Percentiles rank a stretch among this genome's conserved stretches.
These are phyloP conservation scores for Morone saxatilis DNA, from an alignment of 2,113 vertebrate genomes.

Conservation along the genomic window DNA sequence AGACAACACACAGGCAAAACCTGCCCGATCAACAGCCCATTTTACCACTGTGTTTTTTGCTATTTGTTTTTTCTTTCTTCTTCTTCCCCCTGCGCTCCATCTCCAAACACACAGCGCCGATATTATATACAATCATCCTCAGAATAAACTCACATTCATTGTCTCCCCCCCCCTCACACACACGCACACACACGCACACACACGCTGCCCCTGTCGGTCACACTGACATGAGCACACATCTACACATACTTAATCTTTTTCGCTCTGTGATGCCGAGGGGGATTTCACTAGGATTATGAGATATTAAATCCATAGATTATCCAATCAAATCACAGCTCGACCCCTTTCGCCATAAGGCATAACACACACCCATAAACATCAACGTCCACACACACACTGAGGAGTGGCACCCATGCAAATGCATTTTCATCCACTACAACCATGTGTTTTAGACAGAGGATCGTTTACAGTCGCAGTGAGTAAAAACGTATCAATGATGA, in stretches of 20 bases:
- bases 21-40: slow-evolving; percentile 60
- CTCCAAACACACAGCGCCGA: slow-evolving; percentile 55
- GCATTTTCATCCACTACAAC: slow-evolving; percentile 24
- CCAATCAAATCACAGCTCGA: slow-evolving; percentile 82
- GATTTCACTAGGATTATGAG: slow-evolving; percentile 82
- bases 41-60: slow-evolving; percentile 30
- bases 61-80: slow-evolving; percentile 38
- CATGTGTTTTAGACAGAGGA: slow-evolving; percentile 38
- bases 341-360: slow-evolving; percentile 63
- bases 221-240: slow-evolving; percentile 58
- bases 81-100: slow-evolving; percentile 8
- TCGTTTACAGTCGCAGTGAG: slow-evolving; percentile 21
- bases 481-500: slow-evolving; percentile 48
- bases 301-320: slow-evolving; percentile 88
- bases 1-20: slow-evolving; percentile 63
- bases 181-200: slow-evolving; percentile 23
- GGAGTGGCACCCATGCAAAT: slow-evolving; percentile 32
- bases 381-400: neutral
- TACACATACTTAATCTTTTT: slow-evolving; percentile 73
- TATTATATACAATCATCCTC: slow-evolving; percentile 48
- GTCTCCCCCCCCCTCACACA: slow-evolving; percentile 18
- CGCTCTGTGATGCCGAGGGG: slow-evolving; percentile 68
- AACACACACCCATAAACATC: slow-evolving; percentile 32
- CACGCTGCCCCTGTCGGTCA: slow-evolving; percentile 45
- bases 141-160: slow-evolving; percentile 38